These are phyloP conservation scores for Chascanopsetta lugubris DNA, from an alignment of 2,113 vertebrate genomes.

Conservation along the genomic window DNA sequence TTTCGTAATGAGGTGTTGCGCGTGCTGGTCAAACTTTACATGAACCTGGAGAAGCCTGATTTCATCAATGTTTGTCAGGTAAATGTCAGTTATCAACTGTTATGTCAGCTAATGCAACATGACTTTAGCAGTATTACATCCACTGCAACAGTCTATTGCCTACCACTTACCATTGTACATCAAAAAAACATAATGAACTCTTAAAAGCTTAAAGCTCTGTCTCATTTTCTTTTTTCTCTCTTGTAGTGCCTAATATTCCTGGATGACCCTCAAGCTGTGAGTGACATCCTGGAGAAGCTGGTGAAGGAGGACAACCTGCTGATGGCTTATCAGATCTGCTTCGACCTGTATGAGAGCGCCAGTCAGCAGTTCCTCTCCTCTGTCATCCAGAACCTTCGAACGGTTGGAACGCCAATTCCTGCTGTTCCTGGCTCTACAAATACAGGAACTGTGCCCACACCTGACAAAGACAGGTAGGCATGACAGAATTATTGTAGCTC, in stretches of 20 bases:
- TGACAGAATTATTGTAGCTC: background rate
- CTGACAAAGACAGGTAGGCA: slow-evolving; percentile 90
- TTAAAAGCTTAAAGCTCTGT: background rate
- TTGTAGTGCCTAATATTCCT: slow-evolving; percentile 99
- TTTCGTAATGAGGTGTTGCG: slow-evolving; percentile 96
- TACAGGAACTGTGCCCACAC: slow-evolving; percentile 89
- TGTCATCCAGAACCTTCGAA: slow-evolving; percentile 95
- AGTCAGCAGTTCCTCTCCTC: slow-evolving; percentile 99
- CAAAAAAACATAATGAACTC: too few relatives aligned
- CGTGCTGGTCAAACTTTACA: slow-evolving; percentile 98
- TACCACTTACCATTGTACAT: too few relatives aligned
- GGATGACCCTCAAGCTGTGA: slow-evolving; percentile 98
- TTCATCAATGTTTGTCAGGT: slow-evolving; percentile 99
- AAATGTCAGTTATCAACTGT: too few relatives aligned
- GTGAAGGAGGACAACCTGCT: slow-evolving; percentile 98
- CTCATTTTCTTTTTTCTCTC: slow-evolving; percentile 1
- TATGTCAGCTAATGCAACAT: too few relatives aligned
- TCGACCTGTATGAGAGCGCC: slow-evolving; percentile 98
- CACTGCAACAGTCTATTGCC: too few relatives aligned
- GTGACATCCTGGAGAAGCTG: slow-evolving; percentile 97
- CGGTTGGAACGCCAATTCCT: slow-evolving; percentile 93
- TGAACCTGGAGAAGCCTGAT: slow-evolving; percentile 98
- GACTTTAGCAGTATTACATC: too few relatives aligned
- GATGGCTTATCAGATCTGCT: slow-evolving; percentile 99
- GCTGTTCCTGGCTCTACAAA: slow-evolving; percentile 97